Conservation (phyloP, 2,797 vertebrate genomes). For the Anguilla megastoma region DNA sequence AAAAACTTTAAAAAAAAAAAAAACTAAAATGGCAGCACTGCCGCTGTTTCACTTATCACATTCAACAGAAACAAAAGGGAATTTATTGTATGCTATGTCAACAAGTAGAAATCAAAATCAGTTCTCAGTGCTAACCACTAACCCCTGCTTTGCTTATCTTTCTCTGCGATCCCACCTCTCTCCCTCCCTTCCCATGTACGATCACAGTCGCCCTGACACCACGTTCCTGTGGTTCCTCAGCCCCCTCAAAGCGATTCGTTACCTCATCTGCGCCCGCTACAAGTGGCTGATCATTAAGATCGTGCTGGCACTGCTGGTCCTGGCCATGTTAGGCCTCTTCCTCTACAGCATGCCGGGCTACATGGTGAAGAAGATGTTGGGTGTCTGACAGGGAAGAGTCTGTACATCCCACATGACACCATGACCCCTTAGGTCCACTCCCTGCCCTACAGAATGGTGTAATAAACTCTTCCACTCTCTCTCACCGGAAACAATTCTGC, state of each 20-base stretch:
- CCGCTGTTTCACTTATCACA: background rate
- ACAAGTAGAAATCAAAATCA: background rate
- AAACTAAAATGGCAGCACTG: background rate
- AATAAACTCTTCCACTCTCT: background rate
- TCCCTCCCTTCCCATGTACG: background rate
- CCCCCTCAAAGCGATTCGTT: conserved; percentile 87
- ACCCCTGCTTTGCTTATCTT: background rate
- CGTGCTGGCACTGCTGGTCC: conserved; percentile 78
- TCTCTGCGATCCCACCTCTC: background rate
- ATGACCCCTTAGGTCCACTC: background rate
- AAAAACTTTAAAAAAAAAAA: too few species aligned
- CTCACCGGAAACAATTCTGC: background rate
- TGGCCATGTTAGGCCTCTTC: conserved; percentile 88
- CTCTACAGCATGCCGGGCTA: conserved; percentile 95
- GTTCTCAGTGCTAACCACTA: conserved; percentile 4
- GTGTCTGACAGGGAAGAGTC: conserved; percentile 65
- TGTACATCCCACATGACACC: background rate
- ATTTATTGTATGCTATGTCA: background rate
- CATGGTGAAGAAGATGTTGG: conserved; percentile 95
- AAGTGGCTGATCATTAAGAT: conserved; percentile 97
- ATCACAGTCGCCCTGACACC: conserved; percentile 85
- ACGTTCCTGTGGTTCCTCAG: conserved; percentile 95
- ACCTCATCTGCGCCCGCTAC: conserved; percentile 94
- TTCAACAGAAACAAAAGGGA: background rate
- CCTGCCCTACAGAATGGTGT: background rate